These are phyloP conservation scores for Chamaetylas fuelleborni DNA, from an alignment of 2,113 vertebrate species.

Conservation along the genomic window DNA sequence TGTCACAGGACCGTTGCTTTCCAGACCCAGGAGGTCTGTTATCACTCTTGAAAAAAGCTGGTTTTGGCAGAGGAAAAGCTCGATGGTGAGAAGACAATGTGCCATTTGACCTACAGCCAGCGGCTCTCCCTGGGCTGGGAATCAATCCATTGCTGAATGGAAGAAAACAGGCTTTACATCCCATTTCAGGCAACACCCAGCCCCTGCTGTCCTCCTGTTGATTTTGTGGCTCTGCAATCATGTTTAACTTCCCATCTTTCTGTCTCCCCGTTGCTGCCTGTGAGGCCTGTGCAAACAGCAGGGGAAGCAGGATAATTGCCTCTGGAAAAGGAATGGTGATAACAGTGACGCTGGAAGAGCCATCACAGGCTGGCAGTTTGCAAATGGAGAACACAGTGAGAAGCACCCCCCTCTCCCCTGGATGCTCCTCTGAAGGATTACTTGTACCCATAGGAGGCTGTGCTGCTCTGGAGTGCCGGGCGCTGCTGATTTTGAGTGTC, in stretches of 20 bases:
- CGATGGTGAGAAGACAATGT: background rate
- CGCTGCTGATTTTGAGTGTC: background rate
- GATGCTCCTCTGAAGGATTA: background rate
- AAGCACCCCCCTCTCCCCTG: background rate
- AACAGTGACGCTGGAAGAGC: background rate
- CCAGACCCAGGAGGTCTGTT: background rate
- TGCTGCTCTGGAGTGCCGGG: fast-evolving
- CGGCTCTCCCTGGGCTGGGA: background rate
- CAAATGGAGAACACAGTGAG: background rate
- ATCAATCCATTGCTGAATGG: fast-evolving
- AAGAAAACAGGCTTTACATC: background rate
- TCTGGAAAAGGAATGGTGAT: background rate
- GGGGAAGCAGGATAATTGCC: constrained; percentile 25
- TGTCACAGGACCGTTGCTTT: background rate
- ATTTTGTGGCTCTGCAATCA: constrained; percentile 9
- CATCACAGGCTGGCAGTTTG: background rate
- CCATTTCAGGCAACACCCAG: constrained; percentile 2
- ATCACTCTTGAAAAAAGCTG: background rate
- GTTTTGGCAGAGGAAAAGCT: background rate
- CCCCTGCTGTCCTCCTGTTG: constrained; percentile 21
- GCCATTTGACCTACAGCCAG: background rate
- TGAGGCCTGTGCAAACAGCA: background rate
- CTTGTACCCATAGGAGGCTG: background rate
- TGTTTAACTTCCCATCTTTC: constrained; percentile 9
- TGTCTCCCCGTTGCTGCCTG: background rate